These are phyloP conservation scores for Toxotes chatareus DNA, from an alignment of 2,113 vertebrate species.

Conservation along the genomic window DNA sequence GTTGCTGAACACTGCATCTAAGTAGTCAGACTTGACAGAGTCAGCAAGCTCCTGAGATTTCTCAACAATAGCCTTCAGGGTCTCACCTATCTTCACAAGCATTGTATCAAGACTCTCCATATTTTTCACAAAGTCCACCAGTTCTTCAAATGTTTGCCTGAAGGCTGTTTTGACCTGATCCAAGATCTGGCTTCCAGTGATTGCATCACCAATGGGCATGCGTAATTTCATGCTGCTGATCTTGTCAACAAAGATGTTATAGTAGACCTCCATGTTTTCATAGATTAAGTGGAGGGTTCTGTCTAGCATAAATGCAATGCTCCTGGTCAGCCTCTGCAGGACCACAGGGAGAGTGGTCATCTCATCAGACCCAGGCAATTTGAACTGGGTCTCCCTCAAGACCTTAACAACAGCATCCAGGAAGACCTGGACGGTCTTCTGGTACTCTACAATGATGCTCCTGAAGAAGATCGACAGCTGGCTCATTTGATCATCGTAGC, in stretches of 20 bases:
- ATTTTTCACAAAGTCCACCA: constrained; percentile 73
- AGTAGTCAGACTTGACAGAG: constrained; percentile 80
- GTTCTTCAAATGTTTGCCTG: constrained; percentile 69
- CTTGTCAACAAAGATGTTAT: constrained; percentile 79
- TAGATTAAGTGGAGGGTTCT: constrained; percentile 35
- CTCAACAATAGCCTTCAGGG: constrained; percentile 78
- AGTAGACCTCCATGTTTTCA: constrained; percentile 70
- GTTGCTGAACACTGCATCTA: constrained; percentile 78
- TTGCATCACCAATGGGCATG: constrained; percentile 74
- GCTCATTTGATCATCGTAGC: constrained; percentile 75
- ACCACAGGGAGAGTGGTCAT: constrained; percentile 85
- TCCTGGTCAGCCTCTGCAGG: constrained; percentile 71
- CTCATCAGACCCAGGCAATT: constrained; percentile 82
- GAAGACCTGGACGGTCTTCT: constrained; percentile 76
- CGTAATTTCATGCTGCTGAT: constrained; percentile 78
- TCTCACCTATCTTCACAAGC: constrained; percentile 79
- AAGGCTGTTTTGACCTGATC: constrained; percentile 67
- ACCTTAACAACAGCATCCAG: constrained; percentile 84
- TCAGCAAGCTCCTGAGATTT: constrained; percentile 80
- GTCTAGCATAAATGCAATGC: constrained; percentile 68
- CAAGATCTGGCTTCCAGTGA: constrained; percentile 77
- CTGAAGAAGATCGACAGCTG: constrained; percentile 80
- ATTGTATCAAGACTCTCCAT: constrained; percentile 80
- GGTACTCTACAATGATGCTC: constrained; percentile 78
- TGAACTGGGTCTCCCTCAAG: constrained; percentile 85